Evolutionary conservation across 2,888 invertebrate species (phyloP).

Genomic region (Xestia c-nigrum): DNA sequence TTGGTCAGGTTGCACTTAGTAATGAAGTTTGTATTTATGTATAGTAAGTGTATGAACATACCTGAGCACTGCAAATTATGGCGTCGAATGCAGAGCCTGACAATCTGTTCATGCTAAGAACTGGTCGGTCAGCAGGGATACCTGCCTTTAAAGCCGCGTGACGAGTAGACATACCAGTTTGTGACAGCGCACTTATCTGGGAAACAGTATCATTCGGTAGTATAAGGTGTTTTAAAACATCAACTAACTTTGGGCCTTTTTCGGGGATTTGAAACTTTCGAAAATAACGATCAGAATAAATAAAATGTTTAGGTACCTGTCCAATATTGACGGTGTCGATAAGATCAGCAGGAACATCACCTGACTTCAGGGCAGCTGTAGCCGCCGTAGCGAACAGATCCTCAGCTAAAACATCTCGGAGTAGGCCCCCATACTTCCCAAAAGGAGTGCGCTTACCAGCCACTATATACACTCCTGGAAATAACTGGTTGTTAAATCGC

Average conservation of each 20-base stretch:
- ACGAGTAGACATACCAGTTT: neutral
- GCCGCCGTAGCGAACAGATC: constrained; percentile 54
- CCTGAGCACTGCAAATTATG: constrained; percentile 25
- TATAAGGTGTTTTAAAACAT: neutral
- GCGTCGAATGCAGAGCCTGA: constrained; percentile 14
- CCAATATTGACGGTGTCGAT: constrained; percentile 60
- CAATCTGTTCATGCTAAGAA: constrained; percentile 4
- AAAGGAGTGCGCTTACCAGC: constrained; percentile 56
- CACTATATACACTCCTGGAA: constrained; percentile 54
- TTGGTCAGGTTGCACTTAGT: neutral
- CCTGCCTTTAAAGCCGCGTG: constrained; percentile 15
- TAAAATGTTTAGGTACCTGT: constrained; percentile 8
- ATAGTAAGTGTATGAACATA: neutral
- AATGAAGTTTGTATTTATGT: neutral
- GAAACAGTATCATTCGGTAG: neutral
- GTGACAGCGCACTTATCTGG: neutral
- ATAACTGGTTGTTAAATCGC: neutral
- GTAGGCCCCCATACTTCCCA: constrained; percentile 52
- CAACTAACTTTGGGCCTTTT: neutral
- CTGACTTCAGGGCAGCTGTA: constrained; percentile 36
- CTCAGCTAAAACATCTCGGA: constrained; percentile 37
- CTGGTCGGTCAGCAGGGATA: constrained; percentile 18
- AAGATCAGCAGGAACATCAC: constrained; percentile 23
- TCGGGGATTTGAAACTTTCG: neutral
- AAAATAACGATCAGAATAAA: neutral